Conservation (phyloP, 2,113 vertebrate genomes). For the Neofelis nebulosa region DNA sequence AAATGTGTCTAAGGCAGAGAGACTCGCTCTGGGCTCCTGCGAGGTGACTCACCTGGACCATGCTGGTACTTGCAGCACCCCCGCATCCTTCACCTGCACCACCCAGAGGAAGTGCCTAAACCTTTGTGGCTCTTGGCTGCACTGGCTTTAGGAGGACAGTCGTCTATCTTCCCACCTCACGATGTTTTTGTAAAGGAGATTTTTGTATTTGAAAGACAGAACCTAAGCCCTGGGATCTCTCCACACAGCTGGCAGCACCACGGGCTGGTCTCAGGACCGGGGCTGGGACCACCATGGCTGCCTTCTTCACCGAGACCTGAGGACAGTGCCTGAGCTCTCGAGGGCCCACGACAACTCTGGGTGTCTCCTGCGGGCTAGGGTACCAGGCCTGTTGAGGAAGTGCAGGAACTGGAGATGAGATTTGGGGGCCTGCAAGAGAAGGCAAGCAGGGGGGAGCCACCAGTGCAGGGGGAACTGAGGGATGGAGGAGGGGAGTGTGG, state of each 20-base stretch:
- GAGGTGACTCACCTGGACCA: background rate
- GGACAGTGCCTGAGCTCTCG: background rate
- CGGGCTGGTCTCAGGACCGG: background rate
- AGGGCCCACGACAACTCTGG: background rate
- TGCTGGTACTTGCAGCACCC: background rate
- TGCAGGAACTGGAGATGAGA: background rate
- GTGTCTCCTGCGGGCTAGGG: background rate
- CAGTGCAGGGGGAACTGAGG: background rate
- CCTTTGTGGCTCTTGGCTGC: background rate
- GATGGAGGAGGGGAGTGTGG: background rate
- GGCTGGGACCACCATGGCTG: background rate
- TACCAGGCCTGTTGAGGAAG: background rate
- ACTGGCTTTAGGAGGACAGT: background rate
- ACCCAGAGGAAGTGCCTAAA: background rate
- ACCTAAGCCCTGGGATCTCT: background rate
- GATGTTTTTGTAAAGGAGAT: background rate
- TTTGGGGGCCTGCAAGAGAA: background rate
- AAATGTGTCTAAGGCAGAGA: background rate
- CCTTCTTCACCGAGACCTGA: background rate
- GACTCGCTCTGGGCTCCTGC: background rate
- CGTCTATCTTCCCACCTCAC: background rate
- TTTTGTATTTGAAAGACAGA: background rate
- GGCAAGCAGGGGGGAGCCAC: background rate
- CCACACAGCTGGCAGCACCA: background rate
- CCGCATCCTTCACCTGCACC: no score